Percentiles rank a stretch among this genome's conserved stretches.
phyloP scores from a whole-genome alignment of 1,140 invertebrate species.

The Lycorma delicatula region DNA sequence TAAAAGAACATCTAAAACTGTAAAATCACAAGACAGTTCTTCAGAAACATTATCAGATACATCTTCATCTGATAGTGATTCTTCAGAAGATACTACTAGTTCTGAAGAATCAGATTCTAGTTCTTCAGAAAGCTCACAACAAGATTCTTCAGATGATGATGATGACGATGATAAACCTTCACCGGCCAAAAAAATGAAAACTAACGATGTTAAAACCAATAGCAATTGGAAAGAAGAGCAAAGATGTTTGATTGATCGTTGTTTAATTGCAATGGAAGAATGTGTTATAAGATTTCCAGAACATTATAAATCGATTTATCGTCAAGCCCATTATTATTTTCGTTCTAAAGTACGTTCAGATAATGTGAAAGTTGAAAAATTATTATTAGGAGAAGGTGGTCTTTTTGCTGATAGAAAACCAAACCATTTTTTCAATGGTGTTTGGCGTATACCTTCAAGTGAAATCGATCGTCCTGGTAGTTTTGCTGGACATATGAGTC shows the following conservation, averaged over 20 bases:
- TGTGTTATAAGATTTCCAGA: conserved; percentile 77
- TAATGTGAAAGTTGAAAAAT: conserved; percentile 55
- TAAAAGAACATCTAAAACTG: background rate
- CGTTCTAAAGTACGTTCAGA: conserved; percentile 59
- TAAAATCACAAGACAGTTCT: conserved; percentile 10
- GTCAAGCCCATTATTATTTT: conserved; percentile 76
- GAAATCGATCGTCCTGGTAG: conserved; percentile 89
- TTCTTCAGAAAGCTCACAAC: background rate
- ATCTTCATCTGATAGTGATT: conserved; percentile 8
- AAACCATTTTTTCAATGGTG: conserved; percentile 86
- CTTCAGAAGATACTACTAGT: conserved; percentile 1
- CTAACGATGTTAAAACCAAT: conserved; percentile 17
- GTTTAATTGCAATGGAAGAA: conserved; percentile 69
- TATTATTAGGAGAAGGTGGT: conserved; percentile 63
- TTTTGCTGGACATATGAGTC: conserved; percentile 84
- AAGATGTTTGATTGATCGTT: conserved; percentile 44
- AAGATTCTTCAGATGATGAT: conserved; percentile 10
- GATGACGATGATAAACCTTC: conserved; percentile 38
- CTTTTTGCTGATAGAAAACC: conserved; percentile 77
- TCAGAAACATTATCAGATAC: conserved; percentile 12
- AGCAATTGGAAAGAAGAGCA: conserved; percentile 30
- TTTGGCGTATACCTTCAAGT: conserved; percentile 81
- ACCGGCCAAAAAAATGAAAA: conserved; percentile 35
- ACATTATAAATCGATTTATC: conserved; percentile 88
- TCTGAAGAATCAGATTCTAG: conserved; percentile 8